Conservation (phyloP, 2,113 vertebrate species). For the Sardina pilchardus region DNA sequence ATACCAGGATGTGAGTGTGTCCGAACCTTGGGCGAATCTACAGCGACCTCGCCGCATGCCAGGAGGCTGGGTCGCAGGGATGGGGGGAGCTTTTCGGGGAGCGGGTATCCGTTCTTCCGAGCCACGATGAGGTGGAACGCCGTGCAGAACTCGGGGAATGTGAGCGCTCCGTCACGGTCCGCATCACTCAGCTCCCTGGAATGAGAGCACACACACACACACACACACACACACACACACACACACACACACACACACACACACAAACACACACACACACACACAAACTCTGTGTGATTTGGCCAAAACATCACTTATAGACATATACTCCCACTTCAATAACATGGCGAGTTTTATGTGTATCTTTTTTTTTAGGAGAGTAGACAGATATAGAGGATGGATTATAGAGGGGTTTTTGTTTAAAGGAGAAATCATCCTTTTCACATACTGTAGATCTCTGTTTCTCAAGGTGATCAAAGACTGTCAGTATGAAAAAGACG, state of each 20-base stretch:
- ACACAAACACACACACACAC: background rate
- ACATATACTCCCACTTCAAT: background rate
- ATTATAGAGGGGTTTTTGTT: too few species aligned
- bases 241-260: background rate
- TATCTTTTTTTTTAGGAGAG: too few species aligned
- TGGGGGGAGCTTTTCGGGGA: constrained; percentile 85
- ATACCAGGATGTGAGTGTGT: background rate
- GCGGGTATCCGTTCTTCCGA: constrained; percentile 88
- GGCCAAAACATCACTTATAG: background rate
- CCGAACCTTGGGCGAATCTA: constrained; percentile 53
- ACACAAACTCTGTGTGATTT: background rate
- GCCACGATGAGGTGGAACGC: constrained; percentile 96
- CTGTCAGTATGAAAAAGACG: too few species aligned
- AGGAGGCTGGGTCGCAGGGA: constrained; percentile 76
- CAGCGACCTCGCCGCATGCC: constrained; percentile 62
- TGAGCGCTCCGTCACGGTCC: constrained; percentile 89
- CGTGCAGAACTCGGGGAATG: constrained; percentile 86
- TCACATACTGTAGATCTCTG: too few species aligned
- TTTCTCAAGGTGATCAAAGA: too few species aligned
- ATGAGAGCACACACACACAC: background rate
- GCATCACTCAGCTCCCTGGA: constrained; percentile 92
- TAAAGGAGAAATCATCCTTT: too few species aligned
- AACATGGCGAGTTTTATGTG: background rate
- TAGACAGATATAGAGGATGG: too few species aligned
- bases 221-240: background rate